Conservation (phyloP, 2,888 invertebrate genomes). For the Thymelicus lineola region DNA sequence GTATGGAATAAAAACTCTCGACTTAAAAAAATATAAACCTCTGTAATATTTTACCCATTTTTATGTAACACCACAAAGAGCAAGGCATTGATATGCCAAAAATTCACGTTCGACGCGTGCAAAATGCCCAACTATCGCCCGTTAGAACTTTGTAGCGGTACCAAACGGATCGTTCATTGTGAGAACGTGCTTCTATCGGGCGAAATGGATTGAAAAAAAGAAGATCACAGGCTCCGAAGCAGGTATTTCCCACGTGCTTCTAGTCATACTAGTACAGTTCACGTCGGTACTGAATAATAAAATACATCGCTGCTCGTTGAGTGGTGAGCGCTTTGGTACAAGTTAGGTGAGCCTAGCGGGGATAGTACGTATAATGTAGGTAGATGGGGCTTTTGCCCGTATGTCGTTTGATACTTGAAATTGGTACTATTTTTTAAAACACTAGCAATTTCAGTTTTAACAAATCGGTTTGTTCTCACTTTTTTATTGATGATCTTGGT, state of each 20-base stretch:
- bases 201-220: constrained; percentile 36
- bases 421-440: too few relatives aligned
- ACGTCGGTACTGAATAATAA: constrained; percentile 33
- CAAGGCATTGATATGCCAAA: constrained; percentile 35
- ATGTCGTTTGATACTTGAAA: neutral
- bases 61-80: constrained; percentile 35
- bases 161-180: constrained; percentile 35
- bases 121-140: constrained; percentile 34
- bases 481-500: too few relatives aligned
- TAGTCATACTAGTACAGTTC: constrained; percentile 34
- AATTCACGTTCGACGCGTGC: constrained; percentile 32
- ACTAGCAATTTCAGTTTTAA: too few relatives aligned
- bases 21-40: constrained; percentile 20
- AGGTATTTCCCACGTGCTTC: constrained; percentile 36
- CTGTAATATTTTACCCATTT: constrained; percentile 35
- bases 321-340: constrained; percentile 16
- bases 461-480: too few relatives aligned
- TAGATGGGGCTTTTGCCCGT: constrained; percentile 16
- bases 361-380: neutral
- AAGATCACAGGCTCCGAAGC: constrained; percentile 21
- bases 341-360: constrained; percentile 18
- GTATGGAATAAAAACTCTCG: constrained; percentile 4
- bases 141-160: constrained; percentile 36
- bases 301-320: constrained; percentile 28
- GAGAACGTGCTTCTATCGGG: constrained; percentile 31